A percentile compares a stretch with the other conserved stretches of the same genome.
These are phyloP conservation scores for Catalaphyllia jardinei DNA, from an alignment of 64 coral and sea anemone species.

Conservation along the genomic window DNA sequence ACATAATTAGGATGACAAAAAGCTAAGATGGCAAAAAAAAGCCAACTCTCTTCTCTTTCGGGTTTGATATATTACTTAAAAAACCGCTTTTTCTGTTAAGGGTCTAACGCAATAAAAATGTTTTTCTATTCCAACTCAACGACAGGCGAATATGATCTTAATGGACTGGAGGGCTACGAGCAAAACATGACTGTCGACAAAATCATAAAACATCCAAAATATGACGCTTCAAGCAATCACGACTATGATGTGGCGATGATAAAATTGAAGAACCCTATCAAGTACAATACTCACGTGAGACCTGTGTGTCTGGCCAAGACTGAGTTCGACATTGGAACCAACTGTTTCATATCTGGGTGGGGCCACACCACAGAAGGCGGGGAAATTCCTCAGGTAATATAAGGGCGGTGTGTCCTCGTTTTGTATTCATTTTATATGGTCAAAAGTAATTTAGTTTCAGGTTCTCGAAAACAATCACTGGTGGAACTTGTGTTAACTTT, in stretches of 20 bases:
- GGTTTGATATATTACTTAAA: too few relatives aligned
- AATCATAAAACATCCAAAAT: constrained; percentile 72
- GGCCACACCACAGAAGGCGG: constrained; percentile 60
- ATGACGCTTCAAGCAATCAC: constrained; percentile 45
- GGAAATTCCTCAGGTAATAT: constrained; percentile 46
- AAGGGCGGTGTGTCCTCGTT: background rate
- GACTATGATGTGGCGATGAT: constrained; percentile 88
- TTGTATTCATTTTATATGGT: too few relatives aligned
- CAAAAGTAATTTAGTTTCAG: too few relatives aligned
- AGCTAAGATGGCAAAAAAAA: too few relatives aligned
- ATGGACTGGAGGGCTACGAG: constrained; percentile 56
- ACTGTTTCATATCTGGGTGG: constrained; percentile 79
- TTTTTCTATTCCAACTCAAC: background rate
- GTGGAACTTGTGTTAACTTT: too few relatives aligned
- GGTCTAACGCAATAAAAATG: too few relatives aligned
- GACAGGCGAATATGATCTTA: constrained; percentile 73
- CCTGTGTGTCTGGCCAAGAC: constrained; percentile 62
- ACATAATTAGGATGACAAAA: too few relatives aligned
- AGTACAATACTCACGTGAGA: constrained; percentile 65
- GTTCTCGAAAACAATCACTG: too few relatives aligned
- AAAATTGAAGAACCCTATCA: constrained; percentile 64
- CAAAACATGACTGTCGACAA: constrained; percentile 54
- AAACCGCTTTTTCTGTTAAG: too few relatives aligned
- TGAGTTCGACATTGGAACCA: constrained; percentile 26
- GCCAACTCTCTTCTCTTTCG: too few relatives aligned